A percentile compares a stretch with the other conserved stretches of the same genome.
Evolutionary conservation across 2,113 vertebrate species (phyloP).

Genomic region (Anolis carolinensis): DNA sequence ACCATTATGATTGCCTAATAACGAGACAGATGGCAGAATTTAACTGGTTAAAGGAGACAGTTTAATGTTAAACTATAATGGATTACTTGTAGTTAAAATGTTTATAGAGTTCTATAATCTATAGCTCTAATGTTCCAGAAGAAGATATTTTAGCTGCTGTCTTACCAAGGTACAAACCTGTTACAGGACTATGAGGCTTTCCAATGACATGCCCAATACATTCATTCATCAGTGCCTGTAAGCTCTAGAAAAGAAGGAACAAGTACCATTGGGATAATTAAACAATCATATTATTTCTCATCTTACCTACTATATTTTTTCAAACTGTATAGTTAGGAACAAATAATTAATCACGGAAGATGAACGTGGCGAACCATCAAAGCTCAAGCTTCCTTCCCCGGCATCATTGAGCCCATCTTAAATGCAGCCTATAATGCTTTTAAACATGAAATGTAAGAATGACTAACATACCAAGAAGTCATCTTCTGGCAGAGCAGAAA

Average conservation of each 20-base stretch:
- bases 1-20: neutral
- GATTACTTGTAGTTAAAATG: no score
- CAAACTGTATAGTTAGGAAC: neutral
- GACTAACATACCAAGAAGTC: constrained; percentile 91
- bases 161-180: constrained; percentile 94
- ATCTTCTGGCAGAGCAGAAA: constrained; percentile 96
- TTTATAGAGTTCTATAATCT: constrained; percentile 22
- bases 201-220: constrained; percentile 99
- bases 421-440: neutral
- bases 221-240: constrained; percentile 98
- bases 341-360: neutral
- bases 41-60: neutral
- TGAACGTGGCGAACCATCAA: neutral
- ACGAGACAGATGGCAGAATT: neutral
- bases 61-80: neutral
- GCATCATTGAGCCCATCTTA: neutral
- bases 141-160: constrained; percentile 48
- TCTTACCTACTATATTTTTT: neutral
- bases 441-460: constrained; percentile 13
- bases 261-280: neutral
- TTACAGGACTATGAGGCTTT: constrained; percentile 97
- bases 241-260: constrained; percentile 77
- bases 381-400: neutral
- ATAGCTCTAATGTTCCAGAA: constrained; percentile 45
- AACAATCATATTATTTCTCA: neutral